Percentiles rank a stretch among this genome's conserved stretches.
Evolutionary conservation across 2,113 vertebrate species (phyloP).

Genomic region (Pyrgilauda ruficollis): DNA sequence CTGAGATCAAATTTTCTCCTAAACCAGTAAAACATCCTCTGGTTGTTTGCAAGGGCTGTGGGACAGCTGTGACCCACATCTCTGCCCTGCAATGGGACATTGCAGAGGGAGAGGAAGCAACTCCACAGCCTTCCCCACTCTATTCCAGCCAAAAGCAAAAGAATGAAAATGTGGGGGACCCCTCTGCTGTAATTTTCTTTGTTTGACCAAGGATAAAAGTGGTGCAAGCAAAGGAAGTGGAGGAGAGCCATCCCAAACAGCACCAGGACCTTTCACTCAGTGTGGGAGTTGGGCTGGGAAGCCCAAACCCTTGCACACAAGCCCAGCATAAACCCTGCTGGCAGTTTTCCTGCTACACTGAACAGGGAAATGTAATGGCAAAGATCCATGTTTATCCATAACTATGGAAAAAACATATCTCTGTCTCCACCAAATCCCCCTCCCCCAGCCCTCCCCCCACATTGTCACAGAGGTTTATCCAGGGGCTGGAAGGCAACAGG

Average conservation of each 20-base stretch:
- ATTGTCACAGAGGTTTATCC: not conserved
- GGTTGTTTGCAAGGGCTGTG: not conserved
- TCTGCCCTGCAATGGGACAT: not conserved
- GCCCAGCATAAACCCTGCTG: not conserved
- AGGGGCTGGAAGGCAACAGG: not conserved
- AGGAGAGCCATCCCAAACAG: not conserved
- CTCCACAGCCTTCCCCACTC: not conserved
- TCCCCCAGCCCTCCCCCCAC: not conserved
- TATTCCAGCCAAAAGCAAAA: not conserved
- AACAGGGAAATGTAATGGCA: not conserved
- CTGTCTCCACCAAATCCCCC: not conserved
- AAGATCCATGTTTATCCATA: not conserved
- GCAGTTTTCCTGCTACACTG: not conserved
- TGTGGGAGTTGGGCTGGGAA: not conserved
- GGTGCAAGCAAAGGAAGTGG: not conserved
- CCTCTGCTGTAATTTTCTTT: not conserved
- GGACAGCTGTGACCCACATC: not conserved
- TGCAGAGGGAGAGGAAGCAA: not conserved
- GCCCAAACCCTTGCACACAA: not conserved
- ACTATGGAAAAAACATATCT: not conserved
- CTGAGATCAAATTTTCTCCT: not conserved
- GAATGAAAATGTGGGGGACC: not conserved
- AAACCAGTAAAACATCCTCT: not conserved
- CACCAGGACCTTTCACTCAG: fast-evolving
- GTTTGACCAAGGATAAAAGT: not conserved